phyloP scores from a whole-genome alignment of 1,140 invertebrate species.

The Armadillidium nasatum region DNA sequence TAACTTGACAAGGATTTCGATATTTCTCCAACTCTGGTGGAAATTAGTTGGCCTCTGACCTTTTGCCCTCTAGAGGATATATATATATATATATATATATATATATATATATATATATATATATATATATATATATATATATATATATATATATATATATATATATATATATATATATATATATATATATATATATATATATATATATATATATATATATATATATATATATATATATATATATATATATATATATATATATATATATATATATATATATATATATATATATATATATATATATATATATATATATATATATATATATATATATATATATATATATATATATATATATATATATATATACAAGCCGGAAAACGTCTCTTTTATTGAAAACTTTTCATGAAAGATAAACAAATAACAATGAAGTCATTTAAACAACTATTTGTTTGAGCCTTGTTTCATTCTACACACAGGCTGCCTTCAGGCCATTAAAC shows the following conservation, averaged over 20 bases:
- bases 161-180: conserved; percentile 15
- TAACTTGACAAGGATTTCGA: no score
- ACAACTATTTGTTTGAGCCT: no score
- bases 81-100: conserved; percentile 2
- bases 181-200: conserved; percentile 15
- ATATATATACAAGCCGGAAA: not conserved
- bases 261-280: not conserved
- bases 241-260: conserved; percentile 15
- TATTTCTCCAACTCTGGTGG: no score
- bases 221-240: conserved; percentile 15
- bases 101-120: not conserved
- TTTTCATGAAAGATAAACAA: no score
- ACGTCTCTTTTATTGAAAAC: no score
- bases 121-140: not conserved
- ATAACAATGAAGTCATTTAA: no score
- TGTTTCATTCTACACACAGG: no score
- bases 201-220: conserved; percentile 15
- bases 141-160: conserved; percentile 15
- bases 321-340: conserved; percentile 15
- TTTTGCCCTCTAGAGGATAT: no score
- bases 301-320: conserved; percentile 1
- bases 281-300: not conserved
- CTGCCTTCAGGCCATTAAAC: no score
- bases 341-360: conserved; percentile 15
- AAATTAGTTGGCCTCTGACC: no score